A percentile compares a stretch with the other conserved stretches of the same genome.
phyloP scores from a whole-genome alignment of 1,140 invertebrate genomes.

The Drosophila kepulauana region DNA sequence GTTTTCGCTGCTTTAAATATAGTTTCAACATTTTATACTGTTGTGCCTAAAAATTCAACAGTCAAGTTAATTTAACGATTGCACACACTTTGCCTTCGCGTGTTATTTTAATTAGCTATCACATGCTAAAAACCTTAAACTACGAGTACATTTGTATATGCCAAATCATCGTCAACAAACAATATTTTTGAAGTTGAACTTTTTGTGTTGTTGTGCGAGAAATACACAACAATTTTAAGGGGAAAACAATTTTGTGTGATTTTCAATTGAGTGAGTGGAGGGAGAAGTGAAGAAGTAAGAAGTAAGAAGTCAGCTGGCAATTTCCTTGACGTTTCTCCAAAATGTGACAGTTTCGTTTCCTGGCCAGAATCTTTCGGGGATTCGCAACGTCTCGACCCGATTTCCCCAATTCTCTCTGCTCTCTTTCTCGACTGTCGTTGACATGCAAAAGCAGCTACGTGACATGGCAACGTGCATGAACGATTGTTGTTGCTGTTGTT shows the following conservation, averaged over 20 bases:
- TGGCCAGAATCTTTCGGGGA: slow-evolving; percentile 29
- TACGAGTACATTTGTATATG: neutral
- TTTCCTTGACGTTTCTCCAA: slow-evolving; percentile 40
- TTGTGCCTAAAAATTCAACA: slow-evolving; percentile 6
- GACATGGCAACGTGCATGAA: slow-evolving; percentile 59
- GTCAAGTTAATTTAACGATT: slow-evolving; percentile 31
- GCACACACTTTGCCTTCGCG: slow-evolving; percentile 18
- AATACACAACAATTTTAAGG: neutral
- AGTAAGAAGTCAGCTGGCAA: slow-evolving; percentile 24
- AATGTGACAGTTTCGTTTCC: slow-evolving; percentile 50
- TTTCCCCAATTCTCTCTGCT: neutral
- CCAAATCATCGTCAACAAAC: slow-evolving; percentile 16
- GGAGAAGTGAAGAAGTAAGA: neutral
- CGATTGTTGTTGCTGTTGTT: slow-evolving; percentile 38
- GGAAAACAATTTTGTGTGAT: slow-evolving; percentile 9
- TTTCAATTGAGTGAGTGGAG: neutral
- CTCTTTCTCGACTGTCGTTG: slow-evolving; percentile 41
- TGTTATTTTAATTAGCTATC: slow-evolving; percentile 43
- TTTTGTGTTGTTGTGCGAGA: neutral
- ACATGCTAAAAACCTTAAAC: slow-evolving; percentile 33
- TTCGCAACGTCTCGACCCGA: neutral
- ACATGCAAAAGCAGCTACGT: slow-evolving; percentile 77
- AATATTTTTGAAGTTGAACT: neutral
- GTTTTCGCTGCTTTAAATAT: neutral
- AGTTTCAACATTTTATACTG: neutral